Conservation (phyloP, 2,797 vertebrate genomes). For the Echeneis naucrates region DNA sequence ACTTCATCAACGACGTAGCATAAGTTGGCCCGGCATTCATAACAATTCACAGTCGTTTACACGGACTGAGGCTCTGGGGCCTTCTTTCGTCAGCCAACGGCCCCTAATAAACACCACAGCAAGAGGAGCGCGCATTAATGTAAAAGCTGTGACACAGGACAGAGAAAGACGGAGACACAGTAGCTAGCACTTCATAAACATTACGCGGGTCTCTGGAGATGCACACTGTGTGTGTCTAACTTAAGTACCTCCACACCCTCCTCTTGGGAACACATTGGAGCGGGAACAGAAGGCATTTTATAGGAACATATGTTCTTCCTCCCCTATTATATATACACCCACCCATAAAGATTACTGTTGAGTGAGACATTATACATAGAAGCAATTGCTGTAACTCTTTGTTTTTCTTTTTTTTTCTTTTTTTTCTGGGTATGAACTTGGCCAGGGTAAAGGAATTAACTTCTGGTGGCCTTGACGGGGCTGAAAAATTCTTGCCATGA, state of each 20-base stretch:
- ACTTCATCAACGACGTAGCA: conserved; percentile 79
- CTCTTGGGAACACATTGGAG: conserved; percentile 78
- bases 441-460: conserved; percentile 62
- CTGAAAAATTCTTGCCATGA: conserved; percentile 26
- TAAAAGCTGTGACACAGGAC: conserved; percentile 52
- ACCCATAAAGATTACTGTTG: conserved; percentile 79
- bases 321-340: conserved; percentile 78
- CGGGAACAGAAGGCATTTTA: conserved; percentile 84
- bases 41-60: conserved; percentile 75
- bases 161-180: conserved; percentile 35
- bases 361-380: conserved; percentile 73
- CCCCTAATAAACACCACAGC: conserved; percentile 57
- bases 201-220: conserved; percentile 75
- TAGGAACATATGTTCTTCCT: conserved; percentile 83
- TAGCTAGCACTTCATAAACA: conserved; percentile 83
- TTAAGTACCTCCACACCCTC: conserved; percentile 79
- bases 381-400: conserved; percentile 50
- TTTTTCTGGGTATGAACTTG: conserved; percentile 57
- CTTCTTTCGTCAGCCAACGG: conserved; percentile 40
- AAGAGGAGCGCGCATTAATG: conserved; percentile 35
- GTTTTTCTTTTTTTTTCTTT: conserved; percentile 43
- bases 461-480: conserved; percentile 40
- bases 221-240: conserved; percentile 68
- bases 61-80: conserved; percentile 49
- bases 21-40: conserved; percentile 72